Evolutionary conservation across 2,888 invertebrate genomes (phyloP).

Genomic region (Cheilosia variabilis): DNA sequence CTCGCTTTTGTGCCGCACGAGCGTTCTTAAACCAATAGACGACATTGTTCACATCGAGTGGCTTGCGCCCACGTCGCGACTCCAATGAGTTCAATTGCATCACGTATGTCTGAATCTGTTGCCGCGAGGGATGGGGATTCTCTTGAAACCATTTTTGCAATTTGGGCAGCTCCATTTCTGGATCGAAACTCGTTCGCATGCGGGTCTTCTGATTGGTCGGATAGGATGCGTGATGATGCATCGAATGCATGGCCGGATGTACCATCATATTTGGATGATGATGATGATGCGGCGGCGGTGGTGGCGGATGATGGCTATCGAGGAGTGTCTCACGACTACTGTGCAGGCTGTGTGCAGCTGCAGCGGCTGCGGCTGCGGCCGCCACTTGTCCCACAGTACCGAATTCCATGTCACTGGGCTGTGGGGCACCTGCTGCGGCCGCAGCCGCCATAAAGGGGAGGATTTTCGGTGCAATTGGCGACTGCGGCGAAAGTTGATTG

Average conservation of each 20-base stretch:
- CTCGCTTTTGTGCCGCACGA: conserved; percentile 96
- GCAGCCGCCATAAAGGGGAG: conserved; percentile 84
- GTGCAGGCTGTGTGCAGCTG: conserved; percentile 83
- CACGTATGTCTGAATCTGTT: conserved; percentile 98
- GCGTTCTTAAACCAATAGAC: conserved; percentile 99
- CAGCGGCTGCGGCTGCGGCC: conserved; percentile 84
- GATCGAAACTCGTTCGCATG: conserved; percentile 98
- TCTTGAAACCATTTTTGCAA: conserved; percentile 98
- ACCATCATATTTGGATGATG: conserved; percentile 82
- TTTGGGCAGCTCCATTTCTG: conserved; percentile 97
- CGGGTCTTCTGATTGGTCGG: conserved; percentile 93
- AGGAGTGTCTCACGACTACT: conserved; percentile 63
- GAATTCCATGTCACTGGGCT: conserved; percentile 82
- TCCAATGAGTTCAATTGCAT: conserved; percentile 96
- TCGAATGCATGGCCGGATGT: conserved; percentile 90
- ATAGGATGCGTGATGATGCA: conserved; percentile 87
- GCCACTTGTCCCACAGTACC: conserved; percentile 84
- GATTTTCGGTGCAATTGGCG: conserved; percentile 84
- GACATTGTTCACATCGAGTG: conserved; percentile 97
- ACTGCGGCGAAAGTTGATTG: conserved; percentile 88
- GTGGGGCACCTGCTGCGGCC: conserved; percentile 77
- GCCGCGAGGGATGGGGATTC: conserved; percentile 98
- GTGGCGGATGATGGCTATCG: conserved; percentile 68
- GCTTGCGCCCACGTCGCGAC: conserved; percentile 95
- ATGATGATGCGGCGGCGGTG: conserved; percentile 78